These are phyloP conservation scores for Garrulus glandarius DNA, from an alignment of 2,797 vertebrate genomes.

Conservation along the genomic window DNA sequence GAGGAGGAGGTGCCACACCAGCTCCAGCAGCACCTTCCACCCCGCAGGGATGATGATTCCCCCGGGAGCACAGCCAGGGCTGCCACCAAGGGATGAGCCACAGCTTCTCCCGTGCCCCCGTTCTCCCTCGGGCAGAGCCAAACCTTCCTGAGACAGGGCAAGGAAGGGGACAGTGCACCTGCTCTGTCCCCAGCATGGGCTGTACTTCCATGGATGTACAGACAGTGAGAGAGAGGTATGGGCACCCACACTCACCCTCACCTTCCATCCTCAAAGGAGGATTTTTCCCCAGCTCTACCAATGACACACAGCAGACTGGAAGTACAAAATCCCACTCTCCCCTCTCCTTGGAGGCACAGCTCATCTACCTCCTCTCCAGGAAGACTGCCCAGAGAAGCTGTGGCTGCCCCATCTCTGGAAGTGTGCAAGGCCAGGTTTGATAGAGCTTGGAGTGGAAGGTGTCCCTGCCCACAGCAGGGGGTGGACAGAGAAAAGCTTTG, in stretches of 20 bases:
- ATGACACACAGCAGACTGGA: fast-evolving
- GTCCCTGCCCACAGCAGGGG: neutral
- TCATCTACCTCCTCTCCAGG: neutral
- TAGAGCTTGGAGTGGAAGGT: neutral
- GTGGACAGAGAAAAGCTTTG: too few relatives aligned
- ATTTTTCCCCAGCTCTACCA: neutral
- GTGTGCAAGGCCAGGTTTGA: neutral
- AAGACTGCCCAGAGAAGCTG: neutral
- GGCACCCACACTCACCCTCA: fast-evolving
- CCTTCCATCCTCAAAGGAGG: too few relatives aligned
- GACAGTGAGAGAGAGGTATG: neutral
- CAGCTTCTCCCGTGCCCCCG: neutral
- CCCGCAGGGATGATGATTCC: neutral
- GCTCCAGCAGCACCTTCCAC: neutral
- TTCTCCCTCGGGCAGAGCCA: neutral
- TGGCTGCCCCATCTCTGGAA: neutral
- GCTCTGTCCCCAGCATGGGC: neutral
- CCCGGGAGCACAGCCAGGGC: neutral
- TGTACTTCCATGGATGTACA: fast-evolving
- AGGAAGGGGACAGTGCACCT: fast-evolving
- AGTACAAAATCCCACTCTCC: neutral
- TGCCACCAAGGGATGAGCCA: fast-evolving
- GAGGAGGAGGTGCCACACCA: neutral
- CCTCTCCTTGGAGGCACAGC: neutral
- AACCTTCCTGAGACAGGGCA: neutral